A percentile compares a stretch with the other conserved stretches of the same genome.
These are phyloP conservation scores for Drosophila pseudoananassae DNA, from an alignment of 1,140 invertebrate genomes.

Conservation along the genomic window DNA sequence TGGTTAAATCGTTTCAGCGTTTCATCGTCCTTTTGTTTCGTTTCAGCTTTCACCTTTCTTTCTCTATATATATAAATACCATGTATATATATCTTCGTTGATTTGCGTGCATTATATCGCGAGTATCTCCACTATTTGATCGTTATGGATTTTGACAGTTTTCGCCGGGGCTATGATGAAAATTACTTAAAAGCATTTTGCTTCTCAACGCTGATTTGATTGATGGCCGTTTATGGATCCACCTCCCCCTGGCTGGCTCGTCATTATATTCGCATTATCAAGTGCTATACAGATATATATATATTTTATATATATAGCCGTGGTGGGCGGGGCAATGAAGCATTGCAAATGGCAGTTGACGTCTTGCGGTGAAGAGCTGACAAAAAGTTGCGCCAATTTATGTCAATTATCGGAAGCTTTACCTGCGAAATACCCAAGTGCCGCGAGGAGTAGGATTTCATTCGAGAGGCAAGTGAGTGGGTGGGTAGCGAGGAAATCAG, in stretches of 20 bases:
- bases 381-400: slow-evolving; percentile 80
- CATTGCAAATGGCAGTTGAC: slow-evolving; percentile 78
- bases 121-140: slow-evolving; percentile 65
- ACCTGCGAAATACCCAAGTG: slow-evolving; percentile 26
- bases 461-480: background rate
- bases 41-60: slow-evolving; percentile 28
- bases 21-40: slow-evolving; percentile 24
- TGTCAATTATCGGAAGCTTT: slow-evolving; percentile 77
- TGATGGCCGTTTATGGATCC: slow-evolving; percentile 73
- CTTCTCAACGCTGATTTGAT: slow-evolving; percentile 72
- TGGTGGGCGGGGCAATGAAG: slow-evolving; percentile 54
- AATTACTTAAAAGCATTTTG: slow-evolving; percentile 80
- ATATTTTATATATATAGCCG: background rate
- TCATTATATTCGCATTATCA: slow-evolving; percentile 81
- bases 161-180: slow-evolving; percentile 66
- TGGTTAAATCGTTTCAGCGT: slow-evolving; percentile 55
- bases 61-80: background rate
- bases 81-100: slow-evolving; percentile 19
- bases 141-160: slow-evolving; percentile 79
- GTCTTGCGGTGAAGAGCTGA: slow-evolving; percentile 73
- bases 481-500: background rate
- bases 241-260: slow-evolving; percentile 6
- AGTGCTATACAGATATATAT: slow-evolving; percentile 35
- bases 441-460: slow-evolving; percentile 36
- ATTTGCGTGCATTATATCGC: slow-evolving; percentile 23